Evolutionary conservation across 2,113 vertebrate species (phyloP), one percentile per base, ranked within the genome.

Genomic region (Paraplagusia blochii): DNA sequence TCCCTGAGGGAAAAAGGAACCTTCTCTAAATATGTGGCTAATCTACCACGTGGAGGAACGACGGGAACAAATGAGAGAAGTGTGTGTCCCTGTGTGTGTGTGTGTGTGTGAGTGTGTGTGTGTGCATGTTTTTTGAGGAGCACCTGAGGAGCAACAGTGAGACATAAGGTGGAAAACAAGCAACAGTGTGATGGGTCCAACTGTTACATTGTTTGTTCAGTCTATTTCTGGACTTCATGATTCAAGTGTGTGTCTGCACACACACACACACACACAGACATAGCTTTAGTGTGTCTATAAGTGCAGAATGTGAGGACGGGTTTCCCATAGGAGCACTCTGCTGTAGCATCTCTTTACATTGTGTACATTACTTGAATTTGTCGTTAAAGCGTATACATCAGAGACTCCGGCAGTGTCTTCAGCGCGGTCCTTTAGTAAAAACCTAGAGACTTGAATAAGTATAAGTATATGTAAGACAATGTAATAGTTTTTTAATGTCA

Each of bases 11-110:
- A 74, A 6, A 51, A 57, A 39, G 54, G 52, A 70, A 49, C 53
- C 63, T 79, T 85, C 74, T 79, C 80, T 84, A 88, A 89, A 88
- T 87, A 86, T 81, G 73, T 82, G 69, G 66, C 74, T 81, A 85
- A 83, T 77, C 54, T 78, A 77, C 77, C 54, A 72, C 59, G 72
- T 52, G 65, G 53, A 71, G 67, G 79, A 73, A 19, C 1, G 35
- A 67, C 53, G 14, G 0, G 5, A 79, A 73, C 53, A 83, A 72
- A 81, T 52, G 35, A 59, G 51, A 54, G 44, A 48, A 15, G 47
- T 38, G 17, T 43, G 63, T 46, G 47, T 46, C 42, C 15, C 12
- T 45, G 63, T 33, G 29, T 64, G 60, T 18, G 55, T 54, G 10
- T 38, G 40, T 44, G 46, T 58, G 29, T 48, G 18, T 49, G 59